Conservation (phyloP, 2,113 vertebrate species). For the Monarcha castaneiventris region DNA sequence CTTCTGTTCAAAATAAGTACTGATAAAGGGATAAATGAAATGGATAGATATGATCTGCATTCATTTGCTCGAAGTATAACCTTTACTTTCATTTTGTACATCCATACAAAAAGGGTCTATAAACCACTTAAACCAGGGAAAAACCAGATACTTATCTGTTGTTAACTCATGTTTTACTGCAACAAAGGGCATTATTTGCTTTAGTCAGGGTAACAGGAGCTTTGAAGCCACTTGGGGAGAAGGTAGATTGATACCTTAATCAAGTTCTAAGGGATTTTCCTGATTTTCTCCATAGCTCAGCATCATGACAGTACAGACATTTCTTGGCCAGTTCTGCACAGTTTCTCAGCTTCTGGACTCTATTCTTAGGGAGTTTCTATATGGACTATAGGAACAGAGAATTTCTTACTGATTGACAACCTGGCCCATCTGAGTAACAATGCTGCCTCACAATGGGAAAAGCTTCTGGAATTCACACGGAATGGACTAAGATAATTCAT, state of each 20-base stretch:
- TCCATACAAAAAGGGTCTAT: background rate
- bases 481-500: background rate
- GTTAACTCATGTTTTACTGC: background rate
- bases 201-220: background rate
- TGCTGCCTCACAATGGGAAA: background rate
- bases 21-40: background rate
- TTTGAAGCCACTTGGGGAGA: background rate
- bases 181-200: background rate
- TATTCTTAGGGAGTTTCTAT: background rate
- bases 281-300: background rate
- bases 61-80: background rate
- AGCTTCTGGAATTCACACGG: background rate
- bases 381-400: background rate
- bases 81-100: background rate
- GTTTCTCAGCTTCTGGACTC: background rate
- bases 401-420: background rate
- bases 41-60: background rate
- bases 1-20: background rate
- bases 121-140: background rate
- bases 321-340: background rate
- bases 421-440: background rate
- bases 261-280: background rate
- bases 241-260: background rate
- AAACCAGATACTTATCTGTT: background rate
- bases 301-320: background rate